These are phyloP conservation scores for Falco berigora DNA, from an alignment of 2,797 vertebrate genomes.

Conservation along the genomic window DNA sequence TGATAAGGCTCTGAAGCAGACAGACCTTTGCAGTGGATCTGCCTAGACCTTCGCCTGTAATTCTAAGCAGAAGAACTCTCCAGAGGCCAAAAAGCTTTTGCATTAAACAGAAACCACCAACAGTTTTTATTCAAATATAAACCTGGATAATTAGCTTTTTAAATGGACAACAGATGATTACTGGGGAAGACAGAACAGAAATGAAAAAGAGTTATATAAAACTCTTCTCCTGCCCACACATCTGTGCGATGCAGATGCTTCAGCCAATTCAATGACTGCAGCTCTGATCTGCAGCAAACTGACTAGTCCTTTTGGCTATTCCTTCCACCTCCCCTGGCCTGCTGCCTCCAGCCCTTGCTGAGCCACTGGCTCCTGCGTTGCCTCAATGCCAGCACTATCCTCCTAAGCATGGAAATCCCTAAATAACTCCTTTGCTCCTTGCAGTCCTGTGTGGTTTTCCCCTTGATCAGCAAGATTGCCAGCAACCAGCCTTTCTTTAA, in stretches of 20 bases:
- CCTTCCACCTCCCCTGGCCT: background rate
- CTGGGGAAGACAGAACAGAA: background rate
- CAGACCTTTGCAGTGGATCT: background rate
- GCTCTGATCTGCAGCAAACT: background rate
- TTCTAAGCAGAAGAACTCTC: background rate
- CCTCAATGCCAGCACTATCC: background rate
- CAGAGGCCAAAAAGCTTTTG: background rate
- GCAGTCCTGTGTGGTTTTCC: background rate
- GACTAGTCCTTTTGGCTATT: background rate
- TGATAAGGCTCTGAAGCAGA: conserved; percentile 14
- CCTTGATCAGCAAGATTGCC: background rate
- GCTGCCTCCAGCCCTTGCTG: background rate
- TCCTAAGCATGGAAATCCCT: background rate
- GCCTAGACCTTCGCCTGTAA: background rate
- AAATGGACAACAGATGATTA: background rate
- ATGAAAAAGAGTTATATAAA: background rate
- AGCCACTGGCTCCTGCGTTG: background rate
- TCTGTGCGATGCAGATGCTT: background rate
- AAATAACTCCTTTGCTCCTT: background rate
- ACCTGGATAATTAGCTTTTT: background rate
- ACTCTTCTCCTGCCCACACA: background rate
- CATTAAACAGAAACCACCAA: background rate
- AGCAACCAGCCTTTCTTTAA: background rate
- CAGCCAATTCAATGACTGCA: background rate
- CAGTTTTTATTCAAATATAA: background rate